Evolutionary conservation across 2,113 vertebrate species (phyloP).

Genomic region (Acrocephalus kingi): DNA sequence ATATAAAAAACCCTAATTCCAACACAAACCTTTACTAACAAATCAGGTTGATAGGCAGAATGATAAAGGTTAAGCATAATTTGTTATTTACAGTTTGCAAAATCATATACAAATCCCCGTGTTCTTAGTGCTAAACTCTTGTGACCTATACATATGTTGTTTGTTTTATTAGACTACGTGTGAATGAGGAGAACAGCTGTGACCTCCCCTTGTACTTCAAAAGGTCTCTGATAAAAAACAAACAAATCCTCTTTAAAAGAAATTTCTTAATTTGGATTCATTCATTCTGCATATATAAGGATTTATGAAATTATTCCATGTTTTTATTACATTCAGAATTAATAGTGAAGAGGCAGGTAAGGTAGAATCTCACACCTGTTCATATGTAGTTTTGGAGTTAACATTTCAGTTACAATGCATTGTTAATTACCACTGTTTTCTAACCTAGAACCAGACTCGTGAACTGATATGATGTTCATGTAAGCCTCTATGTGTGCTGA

Average conservation of each 20-base stretch:
- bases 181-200: slow-evolving; percentile 53
- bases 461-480: fast-evolving
- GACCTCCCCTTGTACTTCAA: not conserved
- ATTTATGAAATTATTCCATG: not conserved
- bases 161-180: slow-evolving; percentile 34
- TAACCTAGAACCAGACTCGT: not conserved
- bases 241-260: not conserved
- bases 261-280: not conserved
- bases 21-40: not conserved
- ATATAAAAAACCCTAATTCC: not conserved
- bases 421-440: not conserved
- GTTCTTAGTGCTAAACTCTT: slow-evolving; percentile 20
- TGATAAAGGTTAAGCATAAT: not conserved
- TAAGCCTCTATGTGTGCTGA: not conserved
- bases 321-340: not conserved
- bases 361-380: not conserved
- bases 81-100: slow-evolving; percentile 29
- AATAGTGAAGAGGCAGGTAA: not conserved
- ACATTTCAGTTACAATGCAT: not conserved
- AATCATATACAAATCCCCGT: not conserved
- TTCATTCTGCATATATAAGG: not conserved
- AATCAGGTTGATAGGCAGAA: not conserved
- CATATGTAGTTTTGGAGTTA: not conserved
- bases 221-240: not conserved
- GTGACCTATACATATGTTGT: slow-evolving; percentile 39